A percentile compares a stretch with the other conserved stretches of the same genome.
Conservation (phyloP, 2,888 invertebrate species). For the Apotomis betuletana region DNA sequence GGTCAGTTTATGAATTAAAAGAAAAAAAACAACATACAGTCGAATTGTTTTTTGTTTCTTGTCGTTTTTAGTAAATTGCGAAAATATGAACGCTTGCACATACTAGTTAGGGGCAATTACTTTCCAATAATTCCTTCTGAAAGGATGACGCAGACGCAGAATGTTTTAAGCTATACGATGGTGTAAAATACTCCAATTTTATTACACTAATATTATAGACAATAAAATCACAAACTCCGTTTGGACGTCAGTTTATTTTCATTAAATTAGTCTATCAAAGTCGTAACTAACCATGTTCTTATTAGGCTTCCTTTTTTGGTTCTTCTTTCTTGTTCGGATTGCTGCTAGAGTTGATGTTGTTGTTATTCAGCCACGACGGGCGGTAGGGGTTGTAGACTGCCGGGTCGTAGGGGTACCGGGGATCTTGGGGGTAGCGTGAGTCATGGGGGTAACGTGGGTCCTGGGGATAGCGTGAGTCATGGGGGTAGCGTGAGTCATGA, state of each 20-base stretch:
- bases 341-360: not conserved
- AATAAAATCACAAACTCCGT: not conserved
- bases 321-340: conserved; percentile 30
- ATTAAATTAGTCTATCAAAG: conserved; percentile 6
- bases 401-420: conserved; percentile 29
- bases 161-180: too few relatives aligned
- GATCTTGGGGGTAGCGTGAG: conserved; percentile 14
- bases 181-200: too few relatives aligned
- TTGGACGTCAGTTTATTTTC: conserved; percentile 7
- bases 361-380: conserved; percentile 35
- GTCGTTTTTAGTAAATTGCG: too few relatives aligned
- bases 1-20: too few relatives aligned
- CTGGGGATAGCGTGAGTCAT: conserved; percentile 12
- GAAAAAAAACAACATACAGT: too few relatives aligned
- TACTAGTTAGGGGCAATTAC: too few relatives aligned
- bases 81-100: too few relatives aligned
- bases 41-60: too few relatives aligned
- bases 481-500: conserved; percentile 8
- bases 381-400: conserved; percentile 33
- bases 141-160: too few relatives aligned
- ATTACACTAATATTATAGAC: not conserved
- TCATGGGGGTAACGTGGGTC: conserved; percentile 5
- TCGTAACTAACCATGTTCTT: not conserved
- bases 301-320: conserved; percentile 28
- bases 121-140: too few relatives aligned